Base-by-base conservation (phyloP, 2,888 invertebrate genomes). In the Machimus atricapillus region DNA sequence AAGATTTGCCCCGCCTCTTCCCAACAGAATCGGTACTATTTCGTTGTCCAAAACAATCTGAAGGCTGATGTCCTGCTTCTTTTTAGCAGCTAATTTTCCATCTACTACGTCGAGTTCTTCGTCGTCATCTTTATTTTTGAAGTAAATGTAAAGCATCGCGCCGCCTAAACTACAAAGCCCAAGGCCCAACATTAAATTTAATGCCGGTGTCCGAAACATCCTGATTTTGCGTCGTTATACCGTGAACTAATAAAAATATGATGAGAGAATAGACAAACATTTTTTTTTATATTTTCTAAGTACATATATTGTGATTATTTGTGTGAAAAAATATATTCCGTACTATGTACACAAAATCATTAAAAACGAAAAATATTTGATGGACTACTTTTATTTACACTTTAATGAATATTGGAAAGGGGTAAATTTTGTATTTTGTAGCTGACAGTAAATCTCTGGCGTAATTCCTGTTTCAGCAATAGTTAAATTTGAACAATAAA, bases 1-100 rank as follows among this genome's bases (percentile, higher is more conserved):
- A 81, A 98, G 95, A 90, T 95, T 95, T n/a, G 94, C 93, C 7
- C 98, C 97, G 89, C 94, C 95, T 89, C 96, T 94, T 56, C 98
- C 96, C 90, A 96, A 95, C 87, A 96, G 92, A 86, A 94, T 93
- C 8, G 95, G 94, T 23, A 96, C 94, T 90, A 94, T 93, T 86
- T 94, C 94, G 90, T 94, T 95, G 0, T 95, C 94, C 31, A 96
- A 93, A 88, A 93, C 91, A 3, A 95, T 91, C 91, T 96, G 95
- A 81, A 94, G 91, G 19, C 93, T 92, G 89, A 94, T 93, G 81
- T 92, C 92, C 7, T 91, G 90, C 27, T 88, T 91, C 86, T 89
- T 90, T 87, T 90, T 89, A n/a, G 90, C 89, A 90, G 87, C 37
- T 85, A 77, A 27, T 37, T 86, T 88, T 52, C 56, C 88, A 58